Evolutionary conservation across 2,113 vertebrate genomes (phyloP).

Genomic region (Engystomops pustulosus): DNA sequence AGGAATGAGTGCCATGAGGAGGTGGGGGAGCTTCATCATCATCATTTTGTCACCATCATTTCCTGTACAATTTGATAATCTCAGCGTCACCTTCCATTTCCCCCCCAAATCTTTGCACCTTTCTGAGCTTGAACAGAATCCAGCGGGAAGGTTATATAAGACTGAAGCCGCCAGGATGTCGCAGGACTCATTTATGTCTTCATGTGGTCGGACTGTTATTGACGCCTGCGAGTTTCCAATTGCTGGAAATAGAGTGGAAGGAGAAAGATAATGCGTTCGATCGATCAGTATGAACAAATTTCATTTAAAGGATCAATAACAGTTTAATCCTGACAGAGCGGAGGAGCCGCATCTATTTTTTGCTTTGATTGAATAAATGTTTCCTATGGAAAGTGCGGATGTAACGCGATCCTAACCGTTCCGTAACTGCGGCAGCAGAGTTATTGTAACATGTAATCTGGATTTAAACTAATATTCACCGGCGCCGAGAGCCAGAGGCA

Average conservation of each 20-base stretch:
- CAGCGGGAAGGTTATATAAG: slow-evolving; percentile 7
- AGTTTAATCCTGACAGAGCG: slow-evolving; percentile 96
- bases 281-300: slow-evolving; percentile 99
- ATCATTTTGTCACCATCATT: no score
- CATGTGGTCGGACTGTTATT: slow-evolving; percentile 85
- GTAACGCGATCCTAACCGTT: slow-evolving; percentile 75
- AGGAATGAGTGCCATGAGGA: no score
- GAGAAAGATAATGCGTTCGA: slow-evolving; percentile 97
- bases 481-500: slow-evolving; percentile 80
- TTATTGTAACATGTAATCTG: slow-evolving; percentile 84
- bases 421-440: slow-evolving; percentile 74
- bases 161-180: slow-evolving; percentile 64
- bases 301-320: slow-evolving; percentile 99
- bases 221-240: slow-evolving; percentile 88
- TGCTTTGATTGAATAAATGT: slow-evolving; percentile 93
- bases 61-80: no score
- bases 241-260: slow-evolving; percentile 93
- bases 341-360: slow-evolving; percentile 94
- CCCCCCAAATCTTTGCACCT: background rate
- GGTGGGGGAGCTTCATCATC: no score
- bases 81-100: background rate
- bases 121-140: background rate
- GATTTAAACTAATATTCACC: slow-evolving; percentile 87
- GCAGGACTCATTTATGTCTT: slow-evolving; percentile 76
- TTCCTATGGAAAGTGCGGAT: slow-evolving; percentile 76